phyloP scores from a whole-genome alignment of 1,140 invertebrate genomes.

The Lordiphosa clarofinis region DNA sequence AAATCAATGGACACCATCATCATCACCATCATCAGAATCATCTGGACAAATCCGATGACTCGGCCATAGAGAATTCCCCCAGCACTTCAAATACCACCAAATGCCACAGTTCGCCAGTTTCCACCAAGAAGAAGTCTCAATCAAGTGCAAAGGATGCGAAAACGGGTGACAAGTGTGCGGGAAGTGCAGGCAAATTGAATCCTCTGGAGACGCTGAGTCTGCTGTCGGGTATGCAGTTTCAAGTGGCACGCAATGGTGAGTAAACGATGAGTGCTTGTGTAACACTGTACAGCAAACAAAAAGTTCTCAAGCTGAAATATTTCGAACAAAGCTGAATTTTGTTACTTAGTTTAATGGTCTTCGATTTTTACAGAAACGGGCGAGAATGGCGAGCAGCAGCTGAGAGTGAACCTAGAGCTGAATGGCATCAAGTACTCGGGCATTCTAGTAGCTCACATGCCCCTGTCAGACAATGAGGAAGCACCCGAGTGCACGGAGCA shows the following conservation, averaged over 20 bases:
- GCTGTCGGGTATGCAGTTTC: conserved; percentile 88
- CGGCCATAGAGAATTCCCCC: conserved; percentile 74
- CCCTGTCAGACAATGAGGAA: conserved; percentile 45
- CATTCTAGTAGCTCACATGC: conserved; percentile 88
- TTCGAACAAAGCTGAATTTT: too few relatives aligned
- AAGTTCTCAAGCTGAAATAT: too few relatives aligned
- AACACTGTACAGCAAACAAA: background rate
- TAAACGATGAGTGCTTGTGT: background rate
- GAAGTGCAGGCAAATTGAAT: conserved; percentile 36
- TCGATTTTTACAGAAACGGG: conserved; percentile 83
- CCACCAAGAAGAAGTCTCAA: conserved; percentile 64
- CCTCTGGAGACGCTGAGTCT: conserved; percentile 62
- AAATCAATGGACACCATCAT: conserved; percentile 54
- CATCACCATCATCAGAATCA: conserved; percentile 59
- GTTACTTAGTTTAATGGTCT: too few relatives aligned
- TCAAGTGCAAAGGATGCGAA: conserved; percentile 20
- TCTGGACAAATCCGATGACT: conserved; percentile 73
- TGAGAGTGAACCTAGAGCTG: conserved; percentile 97
- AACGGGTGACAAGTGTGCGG: conserved; percentile 6
- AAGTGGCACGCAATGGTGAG: conserved; percentile 93
- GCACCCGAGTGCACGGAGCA: conserved; percentile 17
- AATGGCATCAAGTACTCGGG: conserved; percentile 96
- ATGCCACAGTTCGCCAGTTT: conserved; percentile 68
- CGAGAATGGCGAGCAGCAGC: conserved; percentile 89
- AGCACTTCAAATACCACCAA: conserved; percentile 68